Base-by-base conservation (phyloP, 2,888 invertebrate species). In the Mongoloraphidia duomilia region DNA sequence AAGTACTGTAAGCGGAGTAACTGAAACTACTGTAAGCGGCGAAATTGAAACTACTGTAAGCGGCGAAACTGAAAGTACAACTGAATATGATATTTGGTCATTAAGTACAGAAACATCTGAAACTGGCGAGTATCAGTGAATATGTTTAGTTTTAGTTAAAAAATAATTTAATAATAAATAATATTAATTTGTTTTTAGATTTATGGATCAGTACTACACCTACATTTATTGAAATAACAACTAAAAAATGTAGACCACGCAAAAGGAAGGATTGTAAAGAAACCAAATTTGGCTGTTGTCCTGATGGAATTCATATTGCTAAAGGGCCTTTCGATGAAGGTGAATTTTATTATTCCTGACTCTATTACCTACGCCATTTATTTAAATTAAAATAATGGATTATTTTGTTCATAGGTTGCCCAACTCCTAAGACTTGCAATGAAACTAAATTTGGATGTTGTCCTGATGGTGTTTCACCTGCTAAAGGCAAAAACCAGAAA, bases 371-470 rank as follows among this genome's bases (percentile, higher is more conserved):
- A n/a, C 43, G 38, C 5, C 14, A 44, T 26, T 8, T 38, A 26
- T 44, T 47, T 38, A 35, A 12, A 8, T 38, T 12, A 13, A 46
- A 41, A 44, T 35, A 33, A 12, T 9, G 34, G 10, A 43, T 44
- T 12, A 39, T 49, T 50, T 50, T 37, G 38, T 48, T 54, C 54
- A 34, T 50, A 77, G 79, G 84, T 34, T 91, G 91, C 60, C 76
- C 76, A 0, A 75, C 74, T 47, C 77, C 80, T 0, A 73, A 79
- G 54, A 88, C 86, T 0, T 92, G 92, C 59, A 73, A 77, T 35
- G 84, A 88, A 47, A 80, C 87, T 0, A 71, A 75, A 58, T 78
- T 72, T 58, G 87, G 88, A 1, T 93, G 93, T 63, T 93, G 93
- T 61, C 75, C 80, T 10, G 91, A 92, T 63, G 84, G 80, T 0